Evolutionary conservation across 1,140 invertebrate genomes (phyloP), one percentile per base, ranked within the genome.

Genomic region (Cotesia glomerata): DNA sequence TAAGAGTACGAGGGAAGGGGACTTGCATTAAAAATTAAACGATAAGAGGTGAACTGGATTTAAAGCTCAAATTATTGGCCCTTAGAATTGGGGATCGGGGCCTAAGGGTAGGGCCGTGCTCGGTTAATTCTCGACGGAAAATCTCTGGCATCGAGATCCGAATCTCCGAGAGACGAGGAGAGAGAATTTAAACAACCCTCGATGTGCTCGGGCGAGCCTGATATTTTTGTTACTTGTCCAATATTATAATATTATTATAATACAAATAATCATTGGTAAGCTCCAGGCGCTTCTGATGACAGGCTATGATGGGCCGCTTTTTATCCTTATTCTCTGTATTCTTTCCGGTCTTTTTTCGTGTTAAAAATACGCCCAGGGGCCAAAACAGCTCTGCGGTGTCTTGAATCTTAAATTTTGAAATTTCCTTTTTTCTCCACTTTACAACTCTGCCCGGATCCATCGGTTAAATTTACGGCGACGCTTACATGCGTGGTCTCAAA

Each of bases 371-470:
- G 74, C 75, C 78, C 78, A 75, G 71, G 75, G 77, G 80, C 76
- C 73, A 74, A 76, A 45, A 45, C 7, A 45, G 11, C 39, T 45
- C 71, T 39, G 14, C 76, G 59, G 73, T 75, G 80, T 75, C 78
- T 78, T 78, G 80, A 80, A 81, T 79, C 78, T 81, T 81, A 81
- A 81, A 81, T 81, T 81, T 81, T 76, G 75, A 81, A 81, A 81
- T 81, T 81, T 71, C 45, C 32, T 71, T 61, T 68, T 74, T 51
- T 71, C 35, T 64, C 52, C 7, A 74, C 77, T 82, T 82, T 80
- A 79, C 75, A 77, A 80, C 75, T 76, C 76, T 79, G 76, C 75
- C 68, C 67, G 76, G 75, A 81, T 78, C 77, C 75, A 77, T 76
- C 73, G 76, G 77, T 74, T 74, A 81, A 81, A 82, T 80, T 81